phyloP scores from a whole-genome alignment of 2,113 vertebrate genomes.

The Silurus glanis region DNA sequence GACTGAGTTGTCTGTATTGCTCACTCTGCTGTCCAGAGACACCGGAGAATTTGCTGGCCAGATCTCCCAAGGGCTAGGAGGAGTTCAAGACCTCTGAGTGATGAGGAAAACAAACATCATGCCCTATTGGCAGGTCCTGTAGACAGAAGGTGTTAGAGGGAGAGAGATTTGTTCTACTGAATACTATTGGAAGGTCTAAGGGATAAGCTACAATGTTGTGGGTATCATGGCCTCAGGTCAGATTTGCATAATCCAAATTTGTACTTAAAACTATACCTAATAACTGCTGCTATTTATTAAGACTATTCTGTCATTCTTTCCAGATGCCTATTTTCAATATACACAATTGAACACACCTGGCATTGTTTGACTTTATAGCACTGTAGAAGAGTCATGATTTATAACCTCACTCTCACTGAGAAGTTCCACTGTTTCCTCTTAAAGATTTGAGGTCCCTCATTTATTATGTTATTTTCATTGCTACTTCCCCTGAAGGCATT shows the following conservation, averaged over 20 bases:
- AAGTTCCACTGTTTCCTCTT: neutral
- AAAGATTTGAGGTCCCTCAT: too few relatives aligned
- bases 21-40: constrained; percentile 1
- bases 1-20: constrained; percentile 13
- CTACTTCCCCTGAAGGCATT: neutral
- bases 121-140: neutral
- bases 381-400: neutral
- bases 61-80: constrained; percentile 29
- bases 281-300: too few relatives aligned
- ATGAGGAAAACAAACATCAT: constrained; percentile 45
- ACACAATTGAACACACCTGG: neutral
- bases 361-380: neutral
- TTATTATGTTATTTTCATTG: neutral
- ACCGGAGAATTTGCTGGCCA: constrained; percentile 6
- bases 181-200: constrained; percentile 29
- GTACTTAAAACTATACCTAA: too few relatives aligned
- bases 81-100: constrained; percentile 37
- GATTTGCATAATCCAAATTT: neutral
- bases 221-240: neutral
- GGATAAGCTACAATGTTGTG: neutral
- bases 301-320: neutral
- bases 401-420: neutral
- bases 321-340: neutral
- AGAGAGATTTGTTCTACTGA: constrained; percentile 5
- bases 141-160: neutral